A percentile compares a stretch with the other conserved stretches of the same genome.
phyloP scores from a whole-genome alignment of 2,888 invertebrate species.

The Gymnoscelis rufifasciata region DNA sequence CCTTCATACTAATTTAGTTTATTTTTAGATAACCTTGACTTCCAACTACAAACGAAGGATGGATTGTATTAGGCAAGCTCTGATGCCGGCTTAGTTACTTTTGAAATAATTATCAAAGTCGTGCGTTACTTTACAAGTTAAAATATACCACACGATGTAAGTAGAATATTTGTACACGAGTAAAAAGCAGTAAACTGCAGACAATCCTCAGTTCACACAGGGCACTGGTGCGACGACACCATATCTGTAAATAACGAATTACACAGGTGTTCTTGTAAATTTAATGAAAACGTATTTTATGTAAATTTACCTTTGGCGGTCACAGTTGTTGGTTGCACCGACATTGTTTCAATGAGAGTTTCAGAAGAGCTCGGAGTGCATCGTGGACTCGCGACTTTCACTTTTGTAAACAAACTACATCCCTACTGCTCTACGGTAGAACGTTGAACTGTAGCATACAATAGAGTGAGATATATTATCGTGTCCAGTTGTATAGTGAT shows the following conservation, averaged over 20 bases:
- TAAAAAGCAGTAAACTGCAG: background rate
- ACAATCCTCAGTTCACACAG: background rate
- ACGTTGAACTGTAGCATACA: background rate
- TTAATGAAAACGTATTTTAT: conserved; percentile 4
- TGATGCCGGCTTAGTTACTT: too few species aligned
- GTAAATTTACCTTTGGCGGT: conserved; percentile 50
- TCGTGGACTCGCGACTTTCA: conserved; percentile 28
- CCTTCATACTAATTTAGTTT: conserved; percentile 12
- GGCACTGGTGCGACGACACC: background rate
- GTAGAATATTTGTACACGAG: background rate
- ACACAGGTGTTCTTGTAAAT: conserved; percentile 11
- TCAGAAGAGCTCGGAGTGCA: conserved; percentile 31
- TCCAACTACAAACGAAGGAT: conserved; percentile 8
- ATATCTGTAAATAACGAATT: conserved; percentile 2
- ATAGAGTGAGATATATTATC: too few species aligned
- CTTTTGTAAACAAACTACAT: conserved; percentile 18
- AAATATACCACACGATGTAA: too few species aligned
- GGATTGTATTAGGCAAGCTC: conserved; percentile 14
- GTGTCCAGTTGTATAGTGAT: too few species aligned
- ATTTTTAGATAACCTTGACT: conserved; percentile 20
- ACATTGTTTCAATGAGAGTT: conserved; percentile 46
- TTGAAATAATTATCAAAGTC: too few species aligned
- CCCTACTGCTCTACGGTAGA: conserved; percentile 2
- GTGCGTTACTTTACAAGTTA: too few species aligned
- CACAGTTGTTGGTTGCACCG: conserved; percentile 52